These are phyloP conservation scores for Hipposideros armiger DNA, from an alignment of 2,113 vertebrate species.

Conservation along the genomic window DNA sequence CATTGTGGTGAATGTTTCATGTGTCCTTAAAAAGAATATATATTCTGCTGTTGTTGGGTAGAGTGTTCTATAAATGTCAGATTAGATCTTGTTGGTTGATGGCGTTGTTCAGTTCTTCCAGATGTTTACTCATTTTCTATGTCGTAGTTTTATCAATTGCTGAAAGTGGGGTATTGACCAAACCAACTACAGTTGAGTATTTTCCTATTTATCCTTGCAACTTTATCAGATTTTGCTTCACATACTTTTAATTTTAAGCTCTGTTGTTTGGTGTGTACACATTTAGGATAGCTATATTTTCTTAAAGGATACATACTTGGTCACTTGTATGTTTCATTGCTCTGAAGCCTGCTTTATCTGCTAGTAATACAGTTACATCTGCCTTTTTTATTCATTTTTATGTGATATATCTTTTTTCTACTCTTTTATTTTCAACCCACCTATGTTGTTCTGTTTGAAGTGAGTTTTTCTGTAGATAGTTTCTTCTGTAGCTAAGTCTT, in stretches of 20 bases:
- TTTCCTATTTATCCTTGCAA: neutral
- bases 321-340: neutral
- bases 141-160: neutral
- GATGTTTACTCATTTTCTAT: neutral
- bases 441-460: neutral
- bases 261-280: neutral
- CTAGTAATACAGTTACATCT: neutral
- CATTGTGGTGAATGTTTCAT: neutral
- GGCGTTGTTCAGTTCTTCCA: neutral
- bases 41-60: neutral
- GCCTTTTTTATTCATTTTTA: neutral
- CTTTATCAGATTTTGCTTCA: neutral
- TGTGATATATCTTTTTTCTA: neutral
- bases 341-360: neutral
- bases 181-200: neutral
- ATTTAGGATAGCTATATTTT: neutral
- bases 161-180: neutral
- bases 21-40: neutral
- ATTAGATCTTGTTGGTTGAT: neutral
- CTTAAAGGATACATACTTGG: neutral
- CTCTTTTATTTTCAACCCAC: neutral
- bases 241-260: conserved; percentile 4
- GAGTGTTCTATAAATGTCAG: neutral
- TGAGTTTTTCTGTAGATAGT: conserved; percentile 17
- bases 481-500: neutral